phyloP scores from a whole-genome alignment of 2,888 invertebrate species.

The Pantelozetes paolii region DNA sequence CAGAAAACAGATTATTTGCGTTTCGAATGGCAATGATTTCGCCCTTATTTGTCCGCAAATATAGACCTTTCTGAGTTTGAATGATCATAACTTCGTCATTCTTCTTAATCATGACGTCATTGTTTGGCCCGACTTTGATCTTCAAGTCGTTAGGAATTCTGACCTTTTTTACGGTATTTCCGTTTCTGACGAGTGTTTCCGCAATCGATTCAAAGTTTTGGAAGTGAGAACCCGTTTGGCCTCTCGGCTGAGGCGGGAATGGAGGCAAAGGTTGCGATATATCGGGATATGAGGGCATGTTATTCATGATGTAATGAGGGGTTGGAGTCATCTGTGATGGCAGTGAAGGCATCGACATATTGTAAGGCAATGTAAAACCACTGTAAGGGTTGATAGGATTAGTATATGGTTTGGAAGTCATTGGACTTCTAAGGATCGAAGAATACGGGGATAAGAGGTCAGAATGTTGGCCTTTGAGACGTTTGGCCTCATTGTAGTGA shows the following conservation, averaged over 20 bases:
- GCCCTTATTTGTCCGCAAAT: constrained; percentile 88
- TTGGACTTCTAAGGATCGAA: background rate
- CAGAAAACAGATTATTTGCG: constrained; percentile 40
- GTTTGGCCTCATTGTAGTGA: constrained; percentile 89
- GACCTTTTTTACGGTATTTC: background rate
- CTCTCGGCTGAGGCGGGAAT: constrained; percentile 14
- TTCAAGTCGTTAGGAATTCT: constrained; percentile 65
- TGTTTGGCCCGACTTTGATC: constrained; percentile 66
- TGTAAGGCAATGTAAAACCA: background rate
- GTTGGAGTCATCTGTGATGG: constrained; percentile 14
- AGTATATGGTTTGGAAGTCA: background rate
- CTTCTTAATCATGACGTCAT: constrained; percentile 83
- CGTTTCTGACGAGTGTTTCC: background rate
- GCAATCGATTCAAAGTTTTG: constrained; percentile 8
- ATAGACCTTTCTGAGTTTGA: constrained; percentile 91
- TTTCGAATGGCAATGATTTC: constrained; percentile 78
- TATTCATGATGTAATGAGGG: background rate
- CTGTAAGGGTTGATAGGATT: background rate
- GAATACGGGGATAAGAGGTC: background rate
- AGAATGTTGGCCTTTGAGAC: constrained; percentile 51
- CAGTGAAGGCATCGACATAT: background rate
- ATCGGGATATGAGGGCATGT: background rate
- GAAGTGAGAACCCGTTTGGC: background rate
- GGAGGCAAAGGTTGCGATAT: constrained; percentile 11
- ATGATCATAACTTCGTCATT: constrained; percentile 91